phyloP scores from a whole-genome alignment of 2,113 vertebrate species.

The Stercorarius parasiticus region DNA sequence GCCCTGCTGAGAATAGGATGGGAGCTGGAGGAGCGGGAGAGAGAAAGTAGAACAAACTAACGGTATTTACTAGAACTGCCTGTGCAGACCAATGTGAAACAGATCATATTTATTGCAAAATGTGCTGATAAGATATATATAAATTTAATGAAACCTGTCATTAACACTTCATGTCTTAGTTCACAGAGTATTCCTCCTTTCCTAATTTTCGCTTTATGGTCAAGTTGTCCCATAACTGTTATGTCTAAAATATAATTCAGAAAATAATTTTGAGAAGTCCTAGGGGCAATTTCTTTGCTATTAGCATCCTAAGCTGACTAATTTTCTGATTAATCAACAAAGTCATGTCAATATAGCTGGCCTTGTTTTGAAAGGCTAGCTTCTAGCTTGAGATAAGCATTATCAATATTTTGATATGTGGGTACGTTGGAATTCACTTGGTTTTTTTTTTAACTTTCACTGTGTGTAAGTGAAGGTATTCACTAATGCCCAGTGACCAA shows the following conservation, averaged over 20 bases:
- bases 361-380: neutral
- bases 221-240: neutral
- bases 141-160: fast-evolving
- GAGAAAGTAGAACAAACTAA: neutral
- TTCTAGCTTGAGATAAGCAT: neutral
- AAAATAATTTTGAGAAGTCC: neutral
- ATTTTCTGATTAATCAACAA: neutral
- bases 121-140: neutral
- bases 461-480: neutral
- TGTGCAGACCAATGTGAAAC: neutral
- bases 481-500: neutral
- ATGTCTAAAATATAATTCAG: neutral
- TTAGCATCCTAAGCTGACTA: neutral
- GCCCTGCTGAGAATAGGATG: neutral
- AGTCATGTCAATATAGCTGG: neutral
- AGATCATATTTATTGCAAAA: neutral
- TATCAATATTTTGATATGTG: neutral
- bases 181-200: neutral
- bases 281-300: neutral
- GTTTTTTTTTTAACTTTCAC: neutral
- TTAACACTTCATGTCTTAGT: neutral
- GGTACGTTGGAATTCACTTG: neutral
- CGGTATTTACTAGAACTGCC: neutral
- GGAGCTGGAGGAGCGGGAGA: neutral
- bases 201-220: neutral